Base-by-base conservation (phyloP, 2,888 invertebrate genomes). In the Rhingia rostrata region DNA sequence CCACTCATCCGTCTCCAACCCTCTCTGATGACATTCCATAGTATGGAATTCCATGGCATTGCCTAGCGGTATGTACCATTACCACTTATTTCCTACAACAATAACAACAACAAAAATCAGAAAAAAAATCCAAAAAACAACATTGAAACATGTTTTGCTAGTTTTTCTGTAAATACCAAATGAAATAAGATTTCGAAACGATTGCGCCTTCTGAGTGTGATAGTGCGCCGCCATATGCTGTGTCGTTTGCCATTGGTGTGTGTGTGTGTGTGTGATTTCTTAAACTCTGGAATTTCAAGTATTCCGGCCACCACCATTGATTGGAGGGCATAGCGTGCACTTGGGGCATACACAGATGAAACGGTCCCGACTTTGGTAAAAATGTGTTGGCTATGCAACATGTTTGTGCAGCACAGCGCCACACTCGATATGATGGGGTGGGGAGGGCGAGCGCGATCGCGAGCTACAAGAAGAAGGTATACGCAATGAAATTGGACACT, bases 181-280 rank as follows among this genome's bases (percentile, higher is more conserved):
- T 84, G 70, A 84, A 84, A 84, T 84, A 80, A 80, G 84, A 84
- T 84, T 84, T 84, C 84, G 74, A 84, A 84, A 84, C 70, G 74
- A 84, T 84, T 84, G 84, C 75, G 22, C 2, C 66, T 70, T 70
- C 70, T 75, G 74, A 58, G 54, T 69, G 70, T 66, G 64, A 43
- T 67, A 58, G 30, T 75, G 64, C 33, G 45, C 33, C 33, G 14
- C 22, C 22, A 22, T 22, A 22, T 2, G 22, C 22, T 22, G 41
- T 56, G 61, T 22, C 45, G 39, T 12, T 37, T 45, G 32, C 45
- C 22, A 14, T 37, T n/a, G 63, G 2, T 30, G 3, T 41, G 33
- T 22, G 33, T 47, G 12, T 5, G 9, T 72, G 51, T 49, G 51
- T 84, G 80, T 75, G 84, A 80, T 84, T 84, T 84, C 80, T 84